Evolutionary conservation across 2,113 vertebrate species (phyloP).

Genomic region (Hemibagrus wyckioides): DNA sequence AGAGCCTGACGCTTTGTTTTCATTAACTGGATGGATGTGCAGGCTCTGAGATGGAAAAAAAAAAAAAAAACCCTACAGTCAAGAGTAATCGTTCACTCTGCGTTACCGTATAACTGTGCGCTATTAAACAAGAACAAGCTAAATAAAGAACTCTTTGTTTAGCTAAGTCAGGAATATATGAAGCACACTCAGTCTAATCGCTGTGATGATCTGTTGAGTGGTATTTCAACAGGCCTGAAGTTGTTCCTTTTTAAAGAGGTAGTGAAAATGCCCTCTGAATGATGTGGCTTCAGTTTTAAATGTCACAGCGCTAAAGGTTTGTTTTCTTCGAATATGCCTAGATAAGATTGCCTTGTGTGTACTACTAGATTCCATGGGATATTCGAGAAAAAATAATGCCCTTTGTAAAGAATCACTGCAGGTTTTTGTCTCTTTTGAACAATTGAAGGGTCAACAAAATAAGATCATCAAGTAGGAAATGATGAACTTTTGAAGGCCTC

Average conservation of each 20-base stretch:
- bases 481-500: slow-evolving; percentile 19
- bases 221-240: slow-evolving; percentile 37
- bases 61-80: background rate
- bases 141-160: slow-evolving; percentile 14
- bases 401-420: slow-evolving; percentile 3
- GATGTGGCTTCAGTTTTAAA: slow-evolving; percentile 49
- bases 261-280: slow-evolving; percentile 41
- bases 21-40: background rate
- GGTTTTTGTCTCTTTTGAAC: slow-evolving; percentile 11
- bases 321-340: slow-evolving; percentile 31
- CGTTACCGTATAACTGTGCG: background rate
- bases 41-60: background rate
- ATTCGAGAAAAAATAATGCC: background rate
- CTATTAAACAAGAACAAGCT: background rate
- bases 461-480: slow-evolving; percentile 22
- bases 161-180: background rate
- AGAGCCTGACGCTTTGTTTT: background rate
- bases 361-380: background rate
- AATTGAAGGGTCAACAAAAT: slow-evolving; percentile 32
- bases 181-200: background rate
- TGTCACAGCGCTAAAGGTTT: slow-evolving; percentile 48
- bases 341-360: slow-evolving; percentile 11
- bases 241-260: slow-evolving; percentile 27
- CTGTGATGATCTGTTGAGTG: background rate
- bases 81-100: background rate